Base-by-base conservation (phyloP, 1,140 invertebrate species). In the Ericerus pela region DNA sequence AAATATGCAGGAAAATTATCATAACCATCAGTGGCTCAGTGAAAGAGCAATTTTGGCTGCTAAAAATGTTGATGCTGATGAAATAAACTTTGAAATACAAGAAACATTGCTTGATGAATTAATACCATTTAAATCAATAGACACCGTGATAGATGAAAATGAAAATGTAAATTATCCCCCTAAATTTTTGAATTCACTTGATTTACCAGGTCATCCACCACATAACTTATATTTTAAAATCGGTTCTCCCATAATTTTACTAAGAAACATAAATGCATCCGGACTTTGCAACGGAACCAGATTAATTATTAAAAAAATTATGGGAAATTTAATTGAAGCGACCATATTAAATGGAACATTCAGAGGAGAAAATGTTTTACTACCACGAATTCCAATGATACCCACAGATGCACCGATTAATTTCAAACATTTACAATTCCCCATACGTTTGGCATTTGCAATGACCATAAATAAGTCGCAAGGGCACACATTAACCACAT, bases 381-480 rank as follows among this genome's bases (percentile, higher is more conserved):
- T 60, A 55, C 55, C 53, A 47, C 4, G 59, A 58, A 53, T 36
- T 24, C 26, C 54, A 53, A 60, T 70, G 52, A 69, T 66, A 56
- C 63, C 65, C 51, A 66, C 59, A 24, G 65, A 69, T 56, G 22
- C 66, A 26, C 68, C 69, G 43, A 69, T n/a, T n/a, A n/a, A n/a
- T 30, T 68, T 76, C 58, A 69, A 69, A 63, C 53, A 74, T 51
- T 38, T 71, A 0, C 73, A 78, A 60, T 76, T 78, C 68, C 71
- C 73, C 12, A 31, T 79, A 1, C 62, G 67, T 57, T 51, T 71
- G 2, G 61, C 63, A 3, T 77, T 75, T 64, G 70, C 72, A 18
- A 73, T 76, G 64, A 73, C 74, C 1, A 72, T 77, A 5, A 76
- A 76, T 62, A 76, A 77, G 65, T 57, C 70, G 10, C 75, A 79